A percentile compares a stretch with the other conserved stretches of the same genome.
These are phyloP conservation scores for Notospermus geniculatus DNA, from an alignment of 1,140 invertebrate genomes.

Conservation along the genomic window DNA sequence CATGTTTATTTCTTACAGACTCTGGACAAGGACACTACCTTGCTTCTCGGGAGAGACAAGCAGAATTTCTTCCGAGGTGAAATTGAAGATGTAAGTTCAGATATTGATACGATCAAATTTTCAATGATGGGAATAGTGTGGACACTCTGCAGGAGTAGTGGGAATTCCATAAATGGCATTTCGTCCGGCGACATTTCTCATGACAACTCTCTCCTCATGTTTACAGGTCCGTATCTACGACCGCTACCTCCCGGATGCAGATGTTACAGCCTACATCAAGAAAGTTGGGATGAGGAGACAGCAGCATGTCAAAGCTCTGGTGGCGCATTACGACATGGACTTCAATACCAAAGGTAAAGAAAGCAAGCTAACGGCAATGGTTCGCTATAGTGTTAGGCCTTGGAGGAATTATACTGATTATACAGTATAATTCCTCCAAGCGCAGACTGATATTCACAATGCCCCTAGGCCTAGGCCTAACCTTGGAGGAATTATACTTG, in stretches of 20 bases:
- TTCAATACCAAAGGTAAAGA: not conserved
- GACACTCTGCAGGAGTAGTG: too few species aligned
- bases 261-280: not conserved
- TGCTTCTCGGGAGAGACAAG: not conserved
- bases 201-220: too few species aligned
- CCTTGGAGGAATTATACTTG: too few species aligned
- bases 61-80: not conserved
- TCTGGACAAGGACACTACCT: not conserved
- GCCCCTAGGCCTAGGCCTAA: too few species aligned
- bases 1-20: not conserved
- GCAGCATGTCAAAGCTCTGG: not conserved
- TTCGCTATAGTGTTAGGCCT: too few species aligned
- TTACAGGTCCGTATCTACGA: constrained; percentile 5
- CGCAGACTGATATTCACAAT: not conserved
- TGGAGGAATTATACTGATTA: too few species aligned
- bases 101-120: not conserved
- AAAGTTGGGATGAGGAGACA: not conserved
- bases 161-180: too few species aligned
- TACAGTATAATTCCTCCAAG: too few species aligned
- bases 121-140: too few species aligned
- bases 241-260: not conserved
- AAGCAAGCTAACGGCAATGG: not conserved
- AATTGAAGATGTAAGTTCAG: not conserved
- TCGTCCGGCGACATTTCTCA: too few species aligned
- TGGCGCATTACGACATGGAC: constrained; percentile 1